Conservation (phyloP, 2,797 vertebrate genomes). For the Florisuga fusca region DNA sequence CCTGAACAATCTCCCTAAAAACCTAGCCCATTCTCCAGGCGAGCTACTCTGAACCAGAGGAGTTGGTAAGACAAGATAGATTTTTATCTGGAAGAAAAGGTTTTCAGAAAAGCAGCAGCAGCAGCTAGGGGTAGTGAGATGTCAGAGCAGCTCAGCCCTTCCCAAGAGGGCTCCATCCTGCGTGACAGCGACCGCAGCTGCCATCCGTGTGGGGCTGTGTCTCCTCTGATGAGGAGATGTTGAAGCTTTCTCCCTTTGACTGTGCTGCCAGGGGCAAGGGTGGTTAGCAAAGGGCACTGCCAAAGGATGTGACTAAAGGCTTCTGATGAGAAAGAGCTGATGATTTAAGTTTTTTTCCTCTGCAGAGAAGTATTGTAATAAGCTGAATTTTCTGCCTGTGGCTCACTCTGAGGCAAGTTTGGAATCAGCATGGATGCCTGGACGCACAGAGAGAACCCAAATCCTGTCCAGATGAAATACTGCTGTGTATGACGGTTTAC, state of each 20-base stretch:
- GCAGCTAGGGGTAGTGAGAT: not conserved
- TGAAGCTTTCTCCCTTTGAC: not conserved
- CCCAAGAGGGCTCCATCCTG: fast-evolving
- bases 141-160: not conserved
- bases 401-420: not conserved
- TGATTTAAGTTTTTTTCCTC: not conserved
- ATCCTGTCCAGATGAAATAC: not conserved
- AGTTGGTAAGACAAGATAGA: not conserved
- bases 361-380: not conserved
- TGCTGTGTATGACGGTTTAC: not conserved
- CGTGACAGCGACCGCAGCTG: not conserved
- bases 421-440: not conserved
- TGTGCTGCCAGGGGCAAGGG: fast-evolving
- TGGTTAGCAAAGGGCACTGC: not conserved
- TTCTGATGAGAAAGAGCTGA: not conserved
- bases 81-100: not conserved
- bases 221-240: not conserved
- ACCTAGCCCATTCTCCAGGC: not conserved
- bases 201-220: not conserved
- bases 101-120: not conserved
- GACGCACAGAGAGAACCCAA: not conserved
- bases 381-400: not conserved
- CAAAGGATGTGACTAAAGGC: not conserved
- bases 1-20: fast-evolving
- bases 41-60: not conserved